Percentiles rank a stretch among this genome's conserved stretches.
Conservation (phyloP, 2,797 vertebrate species). For the Petrocephalus schoutedeni region DNA sequence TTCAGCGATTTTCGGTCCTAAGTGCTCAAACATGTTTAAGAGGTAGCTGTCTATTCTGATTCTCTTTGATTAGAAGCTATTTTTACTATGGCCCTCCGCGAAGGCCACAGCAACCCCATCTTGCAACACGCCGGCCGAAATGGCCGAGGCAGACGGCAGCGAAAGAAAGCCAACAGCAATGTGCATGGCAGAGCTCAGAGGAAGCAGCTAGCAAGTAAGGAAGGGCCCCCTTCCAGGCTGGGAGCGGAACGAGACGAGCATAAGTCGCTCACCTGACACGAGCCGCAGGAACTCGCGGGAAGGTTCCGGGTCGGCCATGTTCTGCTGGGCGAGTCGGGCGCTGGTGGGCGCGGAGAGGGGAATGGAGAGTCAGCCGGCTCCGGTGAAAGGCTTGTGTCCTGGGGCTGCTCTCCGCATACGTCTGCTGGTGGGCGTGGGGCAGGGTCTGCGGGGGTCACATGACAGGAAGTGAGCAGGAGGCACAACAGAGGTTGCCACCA, state of each 20-base stretch:
- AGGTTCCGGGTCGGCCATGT: neutral
- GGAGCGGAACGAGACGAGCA: too few species aligned
- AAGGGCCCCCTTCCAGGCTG: neutral
- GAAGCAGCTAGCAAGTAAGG: neutral
- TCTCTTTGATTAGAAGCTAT: neutral
- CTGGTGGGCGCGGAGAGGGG: neutral
- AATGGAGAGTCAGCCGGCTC: neutral
- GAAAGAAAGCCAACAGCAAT: neutral
- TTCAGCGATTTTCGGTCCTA: neutral
- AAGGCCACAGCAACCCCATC: neutral
- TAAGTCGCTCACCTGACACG: constrained; percentile 39
- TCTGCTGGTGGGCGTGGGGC: neutral
- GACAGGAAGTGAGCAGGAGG: constrained; percentile 20
- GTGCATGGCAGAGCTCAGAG: neutral
- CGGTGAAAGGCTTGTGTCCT: neutral
- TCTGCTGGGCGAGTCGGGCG: neutral
- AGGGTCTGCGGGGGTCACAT: constrained; percentile 2
- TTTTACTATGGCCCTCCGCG: too few species aligned
- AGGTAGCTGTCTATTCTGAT: neutral
- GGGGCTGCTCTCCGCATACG: neutral
- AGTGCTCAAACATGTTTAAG: neutral
- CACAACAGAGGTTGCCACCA: neutral
- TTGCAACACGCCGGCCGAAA: neutral
- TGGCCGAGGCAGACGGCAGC: neutral
- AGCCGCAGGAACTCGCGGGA: constrained; percentile 41